Percentiles rank a stretch among this genome's conserved stretches.
Conservation (phyloP, 2,113 vertebrate species). For the Etheostoma cragini region DNA sequence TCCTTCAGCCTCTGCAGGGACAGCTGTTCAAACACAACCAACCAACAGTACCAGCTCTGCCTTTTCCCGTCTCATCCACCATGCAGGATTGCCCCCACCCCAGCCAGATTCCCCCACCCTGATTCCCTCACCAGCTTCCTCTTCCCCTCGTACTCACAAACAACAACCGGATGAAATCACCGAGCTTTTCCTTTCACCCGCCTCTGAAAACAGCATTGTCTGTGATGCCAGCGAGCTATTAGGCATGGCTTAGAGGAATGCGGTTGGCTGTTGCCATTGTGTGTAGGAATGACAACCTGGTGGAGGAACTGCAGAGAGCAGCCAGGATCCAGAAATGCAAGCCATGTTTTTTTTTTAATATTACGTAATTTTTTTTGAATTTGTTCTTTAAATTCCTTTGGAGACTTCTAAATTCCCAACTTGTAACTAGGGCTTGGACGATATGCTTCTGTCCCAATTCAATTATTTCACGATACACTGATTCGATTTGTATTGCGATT, state of each 20-base stretch:
- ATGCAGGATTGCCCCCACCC: background rate
- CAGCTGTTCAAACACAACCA: conserved; percentile 35
- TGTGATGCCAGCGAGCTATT: conserved; percentile 53
- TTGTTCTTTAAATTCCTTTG: background rate
- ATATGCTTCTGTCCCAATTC: no score
- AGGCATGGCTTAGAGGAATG: conserved; percentile 57
- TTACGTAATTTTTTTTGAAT: background rate
- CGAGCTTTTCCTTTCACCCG: conserved; percentile 33
- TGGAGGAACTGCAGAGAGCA: conserved; percentile 32
- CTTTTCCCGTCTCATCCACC: conserved; percentile 4
- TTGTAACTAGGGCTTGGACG: no score
- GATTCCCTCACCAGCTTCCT: conserved; percentile 26
- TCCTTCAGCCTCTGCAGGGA: conserved; percentile 11
- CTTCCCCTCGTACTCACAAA: conserved; percentile 18
- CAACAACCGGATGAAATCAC: conserved; percentile 35
- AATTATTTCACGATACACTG: no score
- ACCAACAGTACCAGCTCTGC: background rate
- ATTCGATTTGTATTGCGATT: no score
- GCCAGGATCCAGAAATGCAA: background rate
- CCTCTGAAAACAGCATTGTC: conserved; percentile 59
- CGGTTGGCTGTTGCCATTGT: conserved; percentile 45
- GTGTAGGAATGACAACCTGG: conserved; percentile 33
- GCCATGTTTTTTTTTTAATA: background rate
- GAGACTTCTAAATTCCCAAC: background rate
- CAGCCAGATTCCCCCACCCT: background rate